These are phyloP conservation scores for Petroica traversi DNA, from an alignment of 2,113 vertebrate genomes.

Conservation along the genomic window DNA sequence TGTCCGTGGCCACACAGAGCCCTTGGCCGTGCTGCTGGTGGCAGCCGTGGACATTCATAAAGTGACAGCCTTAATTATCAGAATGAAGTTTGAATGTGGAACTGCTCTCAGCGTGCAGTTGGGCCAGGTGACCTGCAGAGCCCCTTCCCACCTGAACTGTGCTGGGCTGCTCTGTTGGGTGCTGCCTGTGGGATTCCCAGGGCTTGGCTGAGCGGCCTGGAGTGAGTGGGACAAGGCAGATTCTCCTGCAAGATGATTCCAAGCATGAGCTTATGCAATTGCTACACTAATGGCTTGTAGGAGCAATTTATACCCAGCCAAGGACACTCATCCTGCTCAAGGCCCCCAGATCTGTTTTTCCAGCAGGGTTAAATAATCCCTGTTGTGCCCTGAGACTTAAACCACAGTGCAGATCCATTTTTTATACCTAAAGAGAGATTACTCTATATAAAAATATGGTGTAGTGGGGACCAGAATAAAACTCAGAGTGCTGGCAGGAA, in stretches of 20 bases:
- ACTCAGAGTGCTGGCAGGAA: not conserved
- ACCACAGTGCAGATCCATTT: not conserved
- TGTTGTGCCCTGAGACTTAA: not conserved
- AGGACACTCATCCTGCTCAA: not conserved
- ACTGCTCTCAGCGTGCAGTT: not conserved
- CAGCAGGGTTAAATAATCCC: not conserved
- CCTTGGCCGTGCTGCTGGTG: not conserved
- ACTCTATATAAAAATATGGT: not conserved
- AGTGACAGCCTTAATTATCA: not conserved
- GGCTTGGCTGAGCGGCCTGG: not conserved
- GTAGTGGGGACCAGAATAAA: not conserved
- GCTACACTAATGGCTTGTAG: not conserved
- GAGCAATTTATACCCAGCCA: not conserved
- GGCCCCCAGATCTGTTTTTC: not conserved
- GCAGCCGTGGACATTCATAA: not conserved
- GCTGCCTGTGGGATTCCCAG: not conserved
- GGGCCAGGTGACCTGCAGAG: not conserved
- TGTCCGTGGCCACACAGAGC: not conserved
- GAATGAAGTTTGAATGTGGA: not conserved
- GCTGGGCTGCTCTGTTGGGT: not conserved
- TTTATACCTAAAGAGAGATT: not conserved
- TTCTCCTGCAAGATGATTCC: not conserved
- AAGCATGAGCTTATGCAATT: not conserved
- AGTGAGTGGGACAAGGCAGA: not conserved
- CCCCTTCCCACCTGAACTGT: not conserved